phyloP scores from a whole-genome alignment of 2,113 vertebrate genomes.

The Alouatta palliata region DNA sequence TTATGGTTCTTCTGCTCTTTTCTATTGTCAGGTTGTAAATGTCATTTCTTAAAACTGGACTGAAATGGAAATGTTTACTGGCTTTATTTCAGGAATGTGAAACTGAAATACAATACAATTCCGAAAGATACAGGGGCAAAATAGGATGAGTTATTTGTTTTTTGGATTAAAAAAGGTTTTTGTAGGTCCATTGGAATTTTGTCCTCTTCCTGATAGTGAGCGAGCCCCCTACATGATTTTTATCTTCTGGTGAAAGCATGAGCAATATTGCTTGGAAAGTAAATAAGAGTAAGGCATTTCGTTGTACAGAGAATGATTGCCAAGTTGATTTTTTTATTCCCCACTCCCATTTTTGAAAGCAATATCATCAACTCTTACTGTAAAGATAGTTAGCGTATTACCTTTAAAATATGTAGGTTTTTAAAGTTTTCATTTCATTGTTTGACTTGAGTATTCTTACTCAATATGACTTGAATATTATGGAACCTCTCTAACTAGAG shows the following conservation, averaged over 20 bases:
- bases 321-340: slow-evolving; percentile 22
- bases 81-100: slow-evolving; percentile 21
- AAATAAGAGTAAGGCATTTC: slow-evolving; percentile 14
- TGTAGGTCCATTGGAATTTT: neutral
- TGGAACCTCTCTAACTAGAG: neutral
- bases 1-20: neutral
- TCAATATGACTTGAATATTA: neutral
- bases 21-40: neutral
- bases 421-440: neutral
- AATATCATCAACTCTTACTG: neutral
- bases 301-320: neutral
- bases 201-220: neutral
- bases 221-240: neutral
- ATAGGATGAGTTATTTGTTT: neutral
- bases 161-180: neutral
- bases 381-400: neutral
- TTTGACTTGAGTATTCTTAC: slow-evolving; percentile 21
- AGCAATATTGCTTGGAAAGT: slow-evolving; percentile 12
- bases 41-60: neutral
- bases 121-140: neutral
- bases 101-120: slow-evolving; percentile 13
- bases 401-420: neutral
- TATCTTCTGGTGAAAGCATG: slow-evolving; percentile 14
- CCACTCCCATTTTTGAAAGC: neutral
- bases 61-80: slow-evolving; percentile 3